These are phyloP conservation scores for Myotis planiceps DNA, from an alignment of 2,797 vertebrate species.

Conservation along the genomic window DNA sequence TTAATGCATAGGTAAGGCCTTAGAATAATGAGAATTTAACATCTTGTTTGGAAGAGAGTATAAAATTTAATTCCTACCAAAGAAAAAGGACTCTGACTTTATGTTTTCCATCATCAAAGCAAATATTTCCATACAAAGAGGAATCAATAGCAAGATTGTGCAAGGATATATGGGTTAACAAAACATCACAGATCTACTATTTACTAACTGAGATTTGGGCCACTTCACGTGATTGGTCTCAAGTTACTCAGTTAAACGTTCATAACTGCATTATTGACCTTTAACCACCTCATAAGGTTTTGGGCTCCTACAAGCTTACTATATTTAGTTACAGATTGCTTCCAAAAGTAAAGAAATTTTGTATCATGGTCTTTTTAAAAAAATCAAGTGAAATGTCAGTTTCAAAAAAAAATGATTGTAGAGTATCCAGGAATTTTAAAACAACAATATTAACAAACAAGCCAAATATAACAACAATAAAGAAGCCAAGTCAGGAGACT, in stretches of 20 bases:
- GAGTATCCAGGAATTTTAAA: neutral
- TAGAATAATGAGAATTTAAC: constrained; percentile 35
- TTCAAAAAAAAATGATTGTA: neutral
- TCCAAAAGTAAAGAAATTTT: neutral
- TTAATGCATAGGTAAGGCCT: constrained; percentile 4
- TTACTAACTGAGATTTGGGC: neutral
- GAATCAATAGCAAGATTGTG: neutral
- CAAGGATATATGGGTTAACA: neutral
- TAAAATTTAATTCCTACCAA: neutral
- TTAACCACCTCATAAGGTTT: neutral
- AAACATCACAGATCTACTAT: neutral
- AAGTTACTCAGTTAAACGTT: neutral
- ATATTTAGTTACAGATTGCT: neutral
- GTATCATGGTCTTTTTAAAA: neutral
- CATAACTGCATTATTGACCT: neutral
- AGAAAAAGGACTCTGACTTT: neutral
- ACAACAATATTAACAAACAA: neutral
- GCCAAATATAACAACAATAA: neutral
- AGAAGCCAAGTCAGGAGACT: neutral
- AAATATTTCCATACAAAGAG: neutral
- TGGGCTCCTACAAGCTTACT: neutral
- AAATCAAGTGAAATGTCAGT: neutral
- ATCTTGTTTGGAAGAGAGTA: neutral
- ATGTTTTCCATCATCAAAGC: neutral
- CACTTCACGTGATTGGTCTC: neutral